Evolutionary conservation across 2,113 vertebrate species (phyloP), one percentile per base, ranked within the genome.

Genomic region (Epinephelus moara): DNA sequence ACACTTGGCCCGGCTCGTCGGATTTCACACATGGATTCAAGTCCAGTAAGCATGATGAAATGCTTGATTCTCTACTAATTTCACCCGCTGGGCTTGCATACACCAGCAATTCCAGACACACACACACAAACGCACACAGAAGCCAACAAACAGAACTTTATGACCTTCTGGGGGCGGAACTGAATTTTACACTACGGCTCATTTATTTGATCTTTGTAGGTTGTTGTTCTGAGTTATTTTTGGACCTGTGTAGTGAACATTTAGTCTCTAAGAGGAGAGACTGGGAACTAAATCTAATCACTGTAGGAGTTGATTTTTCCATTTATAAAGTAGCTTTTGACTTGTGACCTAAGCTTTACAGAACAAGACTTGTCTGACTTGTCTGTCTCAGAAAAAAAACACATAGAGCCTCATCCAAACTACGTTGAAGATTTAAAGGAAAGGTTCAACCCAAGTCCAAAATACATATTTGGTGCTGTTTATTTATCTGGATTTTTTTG

Each of bases 11-110:
- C 15, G 57, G 73, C 86, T 90, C 73, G 40, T 74, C 82, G 84
- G 70, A 91, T 94, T 90, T 93, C 86, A 94, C 93, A 94, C 93
- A 92, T 91, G 92, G 78, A 87, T 90, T 91, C 75, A 81, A 81
- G 85, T 90, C 87, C 86, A 86, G 74, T 70, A 71, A 86, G 88
- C 89, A 88, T 92, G 85, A 92, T 78, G 74, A 89, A 88, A 88
- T 40, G 84, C 79, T 85, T 40, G 21, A 89, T 89, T 89, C 66
- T 90, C 80, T 73, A 56, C 75, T 88, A 85, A 86, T 89, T 91
- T 86, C 62, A 18, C 66, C 82, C 45, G 6, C 76, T 9, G 49
- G 81, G 78, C 81, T 71, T 25, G 57, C 73, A 81, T 59, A 81
- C 79, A 82, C 70, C 63, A 70, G 63, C 74, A 42, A 45, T 49